Evolutionary conservation across 2,888 invertebrate species (phyloP).

Genomic region (Celastrina argiolus): DNA sequence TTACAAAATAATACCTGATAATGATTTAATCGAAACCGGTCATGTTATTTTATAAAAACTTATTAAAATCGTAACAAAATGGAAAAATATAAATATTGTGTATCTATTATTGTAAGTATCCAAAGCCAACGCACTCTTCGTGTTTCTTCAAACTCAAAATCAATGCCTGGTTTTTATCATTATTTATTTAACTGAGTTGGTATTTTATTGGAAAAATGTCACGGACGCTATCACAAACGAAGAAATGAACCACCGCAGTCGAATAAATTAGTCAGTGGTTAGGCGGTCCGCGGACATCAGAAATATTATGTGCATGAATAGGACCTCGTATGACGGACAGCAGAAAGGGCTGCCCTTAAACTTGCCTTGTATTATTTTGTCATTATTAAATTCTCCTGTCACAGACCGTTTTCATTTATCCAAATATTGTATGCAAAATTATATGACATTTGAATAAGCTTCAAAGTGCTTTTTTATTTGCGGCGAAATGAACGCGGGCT

Average conservation of each 20-base stretch:
- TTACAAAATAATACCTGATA: no score
- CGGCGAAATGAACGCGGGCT: neutral
- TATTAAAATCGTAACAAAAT: no score
- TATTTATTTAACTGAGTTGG: neutral
- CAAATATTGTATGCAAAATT: conserved; percentile 78
- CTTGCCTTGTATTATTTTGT: conserved; percentile 77
- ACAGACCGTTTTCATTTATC: conserved; percentile 70
- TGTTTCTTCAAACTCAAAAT: no score
- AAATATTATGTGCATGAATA: conserved; percentile 75
- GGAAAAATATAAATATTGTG: no score
- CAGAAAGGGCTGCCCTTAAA: conserved; percentile 74
- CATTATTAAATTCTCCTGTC: conserved; percentile 78
- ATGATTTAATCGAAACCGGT: no score
- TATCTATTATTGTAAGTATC: no score
- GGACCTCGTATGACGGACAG: conserved; percentile 75
- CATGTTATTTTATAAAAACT: no score
- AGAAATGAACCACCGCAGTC: conserved; percentile 38
- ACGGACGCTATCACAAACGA: conserved; percentile 13
- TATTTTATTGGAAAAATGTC: conserved; percentile 31
- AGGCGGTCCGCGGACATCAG: conserved; percentile 68
- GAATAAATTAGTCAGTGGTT: conserved; percentile 71
- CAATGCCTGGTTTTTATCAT: conserved; percentile 5
- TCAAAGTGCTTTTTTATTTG: conserved; percentile 52
- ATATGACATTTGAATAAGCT: conserved; percentile 77
- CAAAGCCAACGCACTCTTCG: no score